Evolutionary conservation across 2,113 vertebrate species (phyloP).

Genomic region (Chauna torquata): DNA sequence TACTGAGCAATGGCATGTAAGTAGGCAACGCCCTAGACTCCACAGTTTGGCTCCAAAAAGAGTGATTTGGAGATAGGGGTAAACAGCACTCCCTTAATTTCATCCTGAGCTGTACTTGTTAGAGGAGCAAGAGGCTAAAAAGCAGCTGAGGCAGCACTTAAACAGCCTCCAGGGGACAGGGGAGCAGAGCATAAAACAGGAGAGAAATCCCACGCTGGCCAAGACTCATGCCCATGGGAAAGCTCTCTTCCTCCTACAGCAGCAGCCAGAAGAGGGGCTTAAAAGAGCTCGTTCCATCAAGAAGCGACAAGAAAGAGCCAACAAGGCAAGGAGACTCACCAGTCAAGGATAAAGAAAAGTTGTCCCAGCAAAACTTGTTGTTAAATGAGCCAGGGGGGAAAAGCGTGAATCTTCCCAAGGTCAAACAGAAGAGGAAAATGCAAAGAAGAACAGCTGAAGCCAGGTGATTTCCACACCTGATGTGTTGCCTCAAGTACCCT

Average conservation of each 20-base stretch:
- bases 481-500: neutral
- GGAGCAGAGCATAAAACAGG: neutral
- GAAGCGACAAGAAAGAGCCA: neutral
- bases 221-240: neutral
- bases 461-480: neutral
- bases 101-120: neutral
- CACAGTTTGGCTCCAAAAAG: neutral
- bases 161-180: neutral
- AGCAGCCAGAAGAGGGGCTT: neutral
- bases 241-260: neutral
- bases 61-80: neutral
- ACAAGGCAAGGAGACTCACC: neutral
- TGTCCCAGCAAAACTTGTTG: neutral
- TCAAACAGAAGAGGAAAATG: neutral
- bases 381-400: neutral
- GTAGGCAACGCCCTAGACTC: neutral
- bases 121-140: neutral
- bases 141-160: neutral
- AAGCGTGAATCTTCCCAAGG: neutral
- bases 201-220: neutral
- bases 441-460: neutral
- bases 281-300: neutral
- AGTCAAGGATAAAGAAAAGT: neutral
- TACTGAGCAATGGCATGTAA: neutral
- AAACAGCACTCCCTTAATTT: neutral